Evolutionary conservation across 2,797 vertebrate genomes (phyloP).

Genomic region (Mormyrus proboscirostris): DNA sequence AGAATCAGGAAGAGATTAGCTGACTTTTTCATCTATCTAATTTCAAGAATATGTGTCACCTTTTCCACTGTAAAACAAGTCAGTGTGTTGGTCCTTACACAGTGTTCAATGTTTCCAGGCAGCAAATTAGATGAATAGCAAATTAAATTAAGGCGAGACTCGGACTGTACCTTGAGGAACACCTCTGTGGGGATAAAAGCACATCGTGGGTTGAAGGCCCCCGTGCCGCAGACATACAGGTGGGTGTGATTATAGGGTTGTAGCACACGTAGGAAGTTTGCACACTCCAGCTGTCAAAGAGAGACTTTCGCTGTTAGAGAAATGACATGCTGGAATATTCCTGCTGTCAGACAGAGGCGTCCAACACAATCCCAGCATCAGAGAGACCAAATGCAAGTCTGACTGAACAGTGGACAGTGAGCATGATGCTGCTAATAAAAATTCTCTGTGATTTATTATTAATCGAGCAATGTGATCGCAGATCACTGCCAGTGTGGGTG

Average conservation of each 20-base stretch:
- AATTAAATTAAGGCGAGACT: neutral
- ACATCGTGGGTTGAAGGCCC: slow-evolving; percentile 72
- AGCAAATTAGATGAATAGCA: neutral
- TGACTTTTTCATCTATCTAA: neutral
- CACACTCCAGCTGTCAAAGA: slow-evolving; percentile 55
- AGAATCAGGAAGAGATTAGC: neutral
- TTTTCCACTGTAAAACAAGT: neutral
- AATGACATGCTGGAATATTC: neutral
- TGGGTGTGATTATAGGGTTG: slow-evolving; percentile 70
- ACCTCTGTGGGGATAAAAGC: slow-evolving; percentile 57
- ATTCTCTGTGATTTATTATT: slow-evolving; percentile 7
- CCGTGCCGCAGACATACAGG: slow-evolving; percentile 70
- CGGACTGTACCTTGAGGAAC: slow-evolving; percentile 58
- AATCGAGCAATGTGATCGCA: neutral
- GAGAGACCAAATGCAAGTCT: neutral
- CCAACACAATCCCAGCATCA: neutral
- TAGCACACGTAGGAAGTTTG: slow-evolving; percentile 69
- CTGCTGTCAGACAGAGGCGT: neutral
- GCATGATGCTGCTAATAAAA: neutral
- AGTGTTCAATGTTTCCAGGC: neutral
- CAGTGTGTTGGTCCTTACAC: neutral
- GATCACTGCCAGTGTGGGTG: neutral
- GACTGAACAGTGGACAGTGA: neutral
- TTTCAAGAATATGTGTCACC: neutral
- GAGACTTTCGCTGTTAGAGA: slow-evolving; percentile 1